Evolutionary conservation across 2,113 vertebrate genomes (phyloP), one percentile per base, ranked within the genome.

Genomic region (Alexandromys fortis): DNA sequence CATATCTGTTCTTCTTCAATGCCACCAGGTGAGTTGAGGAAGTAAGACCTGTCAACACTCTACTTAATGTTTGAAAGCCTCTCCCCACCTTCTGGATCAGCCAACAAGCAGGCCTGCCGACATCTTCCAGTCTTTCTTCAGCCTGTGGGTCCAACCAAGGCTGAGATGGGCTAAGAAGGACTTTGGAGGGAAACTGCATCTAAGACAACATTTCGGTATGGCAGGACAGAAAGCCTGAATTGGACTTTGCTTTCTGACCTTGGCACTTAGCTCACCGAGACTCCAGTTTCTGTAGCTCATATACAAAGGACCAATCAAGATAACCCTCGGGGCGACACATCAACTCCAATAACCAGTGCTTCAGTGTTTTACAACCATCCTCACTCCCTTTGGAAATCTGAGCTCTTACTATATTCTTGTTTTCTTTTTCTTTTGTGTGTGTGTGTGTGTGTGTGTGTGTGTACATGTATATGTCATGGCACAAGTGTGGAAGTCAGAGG

Each of bases 331-430:
- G 24, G 9, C 7, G 4, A 30, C 6, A 11, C 1, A 19, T 67
- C 45, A 3, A 63, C 19, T 52, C 17, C 9, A 35, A 33, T 4
- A 52, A 47, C 65, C 1, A 2, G 9, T 35, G 61, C 30, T 61
- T 86, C 49, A 65, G 70, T 68, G 82, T n/a, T 89, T 93, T 92
- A 45, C 12, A 81, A 79, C 16, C 55, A 33, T 68, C 30, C 82
- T 35, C 38, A 33, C 16, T 94, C 55, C 83, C n/a, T 92, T 94
- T 61, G 21, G 78, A 86, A 83, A 79, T 38, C 21, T 65, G 76
- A n/a, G 14, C 2, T 86, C 8, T 38, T 83, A 55, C 87, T 78
- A 16, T 45, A 35, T 2, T 4, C 68, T 47, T 73, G 72, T 63
- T 82, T 45, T 52, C 85, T 49, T 30, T 67, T 30, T 45, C 42